Conservation (phyloP, 2,113 vertebrate species). For the Pseudorasbora parva region DNA sequence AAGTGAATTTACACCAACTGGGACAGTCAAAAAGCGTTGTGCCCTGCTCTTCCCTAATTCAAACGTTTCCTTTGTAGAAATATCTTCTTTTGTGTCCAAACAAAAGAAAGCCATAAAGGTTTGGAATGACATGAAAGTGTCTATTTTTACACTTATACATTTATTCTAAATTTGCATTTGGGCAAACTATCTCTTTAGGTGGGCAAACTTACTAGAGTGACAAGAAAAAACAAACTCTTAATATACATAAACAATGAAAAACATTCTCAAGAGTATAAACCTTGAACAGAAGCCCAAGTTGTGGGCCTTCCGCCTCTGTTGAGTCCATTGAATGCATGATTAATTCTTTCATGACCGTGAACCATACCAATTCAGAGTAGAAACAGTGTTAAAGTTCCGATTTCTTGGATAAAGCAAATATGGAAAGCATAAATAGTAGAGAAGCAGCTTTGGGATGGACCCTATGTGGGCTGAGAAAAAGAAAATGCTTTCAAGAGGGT, state of each 20-base stretch:
- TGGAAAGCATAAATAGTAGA: background rate
- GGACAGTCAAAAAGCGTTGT: too few species aligned
- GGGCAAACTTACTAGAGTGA: background rate
- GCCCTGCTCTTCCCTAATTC: too few species aligned
- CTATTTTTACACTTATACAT: background rate
- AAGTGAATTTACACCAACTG: too few species aligned
- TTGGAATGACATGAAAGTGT: background rate
- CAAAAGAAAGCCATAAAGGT: background rate
- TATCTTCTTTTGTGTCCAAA: background rate
- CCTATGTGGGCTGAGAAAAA: background rate
- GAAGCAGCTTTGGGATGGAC: background rate
- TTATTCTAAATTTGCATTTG: too few species aligned
- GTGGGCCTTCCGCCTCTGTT: background rate
- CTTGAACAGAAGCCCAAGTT: background rate
- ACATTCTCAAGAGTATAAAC: background rate
- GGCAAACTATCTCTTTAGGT: background rate
- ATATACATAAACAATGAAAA: background rate
- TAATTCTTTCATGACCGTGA: background rate
- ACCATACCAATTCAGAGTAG: constrained; percentile 3
- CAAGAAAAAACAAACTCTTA: background rate
- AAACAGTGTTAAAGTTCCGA: background rate
- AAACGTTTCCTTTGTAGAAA: background rate
- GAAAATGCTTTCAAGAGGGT: background rate
- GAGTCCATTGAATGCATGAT: background rate
- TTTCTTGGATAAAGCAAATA: background rate